Evolutionary conservation across 2,113 vertebrate species (phyloP), one percentile per base, ranked within the genome.

Genomic region (Zosterops pallidus): DNA sequence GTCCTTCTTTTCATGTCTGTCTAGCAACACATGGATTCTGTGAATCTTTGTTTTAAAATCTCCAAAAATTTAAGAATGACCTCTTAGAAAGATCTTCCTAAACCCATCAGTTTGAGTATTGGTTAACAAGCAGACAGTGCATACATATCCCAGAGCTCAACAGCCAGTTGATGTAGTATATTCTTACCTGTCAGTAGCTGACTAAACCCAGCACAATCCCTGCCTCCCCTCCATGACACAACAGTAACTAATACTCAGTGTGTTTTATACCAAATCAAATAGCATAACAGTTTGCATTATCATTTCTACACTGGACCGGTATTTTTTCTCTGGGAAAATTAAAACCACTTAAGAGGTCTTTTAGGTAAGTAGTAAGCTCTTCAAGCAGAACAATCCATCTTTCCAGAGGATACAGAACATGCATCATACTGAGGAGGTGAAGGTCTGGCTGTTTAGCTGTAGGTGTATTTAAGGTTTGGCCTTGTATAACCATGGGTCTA

Each of bases 161-260:
- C 21, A 70, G 37, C 14, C 53, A 42, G 28, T 6, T 23, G 15
- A 53, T 37, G 23, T 25, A 65, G 26, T 7, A 49, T 24, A n/a
- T 68, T 74, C 35, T 83, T 33, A 7, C 14, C 39, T 63, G 55
- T 23, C 60, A 33, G 41, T 55, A 47, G 44, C 19, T 39, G 56
- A 18, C 16, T 31, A 80, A 72, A 5, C 12, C 47, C 23, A 39
- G 19, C 35, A 79, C 35, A 64, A 22, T 4, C 41, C 42, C 35
- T 62, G 41, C 24, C n/a, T 57, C 22, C 1, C 1, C 21, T 81
- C 21, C 19, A 50, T 0, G 0, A 33, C 41, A 81, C 7, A 5
- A n/a, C 12, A 41, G 10, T 53, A 72, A 28, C 15, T 39, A 49
- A 4, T 53, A 77, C 17, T 65, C 46, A 57, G 23, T 1, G 1